A percentile compares a stretch with the other conserved stretches of the same genome.
Evolutionary conservation across 1,140 invertebrate species (phyloP).

Genomic region (Triops longicaudatus): DNA sequence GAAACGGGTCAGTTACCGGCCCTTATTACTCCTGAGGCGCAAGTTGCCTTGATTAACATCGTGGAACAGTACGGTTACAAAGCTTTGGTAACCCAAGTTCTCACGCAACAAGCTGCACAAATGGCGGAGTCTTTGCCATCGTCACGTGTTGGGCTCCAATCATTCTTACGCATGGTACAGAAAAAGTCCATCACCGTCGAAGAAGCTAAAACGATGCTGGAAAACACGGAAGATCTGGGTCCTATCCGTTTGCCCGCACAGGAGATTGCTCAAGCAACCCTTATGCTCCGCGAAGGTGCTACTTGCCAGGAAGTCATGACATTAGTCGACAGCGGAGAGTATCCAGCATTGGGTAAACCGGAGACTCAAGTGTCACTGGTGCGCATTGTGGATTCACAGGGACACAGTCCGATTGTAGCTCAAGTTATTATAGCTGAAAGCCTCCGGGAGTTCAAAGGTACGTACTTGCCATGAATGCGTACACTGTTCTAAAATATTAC

Average conservation of each 20-base stretch:
- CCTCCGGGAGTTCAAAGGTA: conserved; percentile 2
- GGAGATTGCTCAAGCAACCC: conserved; percentile 33
- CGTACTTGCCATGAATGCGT: not conserved
- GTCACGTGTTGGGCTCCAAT: conserved; percentile 25
- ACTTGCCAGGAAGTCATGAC: conserved; percentile 33
- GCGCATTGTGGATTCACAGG: conserved; percentile 66
- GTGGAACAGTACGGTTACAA: conserved; percentile 34
- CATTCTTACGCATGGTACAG: conserved; percentile 75
- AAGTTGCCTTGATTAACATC: conserved; percentile 33
- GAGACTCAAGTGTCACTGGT: conserved; percentile 71
- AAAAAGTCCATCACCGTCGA: conserved; percentile 60
- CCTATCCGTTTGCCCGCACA: conserved; percentile 31
- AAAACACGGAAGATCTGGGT: conserved; percentile 33
- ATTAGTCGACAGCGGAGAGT: conserved; percentile 54
- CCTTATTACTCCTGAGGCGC: conserved; percentile 33
- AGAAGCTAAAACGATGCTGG: conserved; percentile 28
- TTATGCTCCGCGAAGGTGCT: conserved; percentile 33
- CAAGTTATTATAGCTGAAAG: conserved; percentile 67
- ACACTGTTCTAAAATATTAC: not conserved
- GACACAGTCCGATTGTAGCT: conserved; percentile 64
- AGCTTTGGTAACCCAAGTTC: conserved; percentile 34
- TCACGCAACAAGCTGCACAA: conserved; percentile 28
- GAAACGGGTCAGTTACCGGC: conserved; percentile 29
- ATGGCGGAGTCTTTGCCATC: conserved; percentile 25
- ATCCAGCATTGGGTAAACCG: conserved; percentile 63